Evolutionary conservation across 2,888 invertebrate genomes (phyloP), one percentile per base, ranked within the genome.

Genomic region (Dicranocentrus wangi): DNA sequence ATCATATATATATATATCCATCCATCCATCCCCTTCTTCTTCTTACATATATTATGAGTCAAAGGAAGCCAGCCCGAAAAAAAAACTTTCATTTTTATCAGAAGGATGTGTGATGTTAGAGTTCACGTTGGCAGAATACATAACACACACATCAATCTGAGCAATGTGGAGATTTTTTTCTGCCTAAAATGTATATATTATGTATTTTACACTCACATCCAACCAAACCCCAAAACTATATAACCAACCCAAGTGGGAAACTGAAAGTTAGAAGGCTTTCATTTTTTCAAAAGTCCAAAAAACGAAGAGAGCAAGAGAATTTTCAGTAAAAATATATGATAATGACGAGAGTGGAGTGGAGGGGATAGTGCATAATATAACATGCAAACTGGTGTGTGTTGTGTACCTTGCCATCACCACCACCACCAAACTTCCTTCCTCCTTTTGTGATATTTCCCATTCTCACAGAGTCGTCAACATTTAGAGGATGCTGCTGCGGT

Each of bases 361-460:
- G n/a, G n/a, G n/a, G n/a, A n/a, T n/a, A n/a, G n/a, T n/a, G n/a
- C n/a, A n/a, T n/a, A n/a, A n/a, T n/a, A n/a, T n/a, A n/a, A n/a
- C n/a, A n/a, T n/a, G n/a, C n/a, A n/a, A n/a, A n/a, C n/a, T n/a
- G n/a, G n/a, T n/a, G n/a, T n/a, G n/a, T n/a, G n/a, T n/a, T n/a
- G n/a, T n/a, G n/a, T n/a, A n/a, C n/a, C n/a, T n/a, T n/a, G n/a
- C n/a, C n/a, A n/a, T n/a, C n/a, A n/a, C n/a, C n/a, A n/a, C n/a
- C n/a, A n/a, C n/a, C n/a, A n/a, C n/a, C n/a, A n/a, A n/a, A 78
- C 65, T 70, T 78, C 69, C 70, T 70, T 70, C 70, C 61, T 78
- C 55, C 63, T 65, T 70, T 65, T n/a, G n/a, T n/a, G n/a, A n/a
- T n/a, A n/a, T n/a, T 60, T 69, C 23, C n/a, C 28, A 21, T 39